These are phyloP conservation scores for Crenuchus spilurus DNA, from an alignment of 2,797 vertebrate genomes.

Conservation along the genomic window DNA sequence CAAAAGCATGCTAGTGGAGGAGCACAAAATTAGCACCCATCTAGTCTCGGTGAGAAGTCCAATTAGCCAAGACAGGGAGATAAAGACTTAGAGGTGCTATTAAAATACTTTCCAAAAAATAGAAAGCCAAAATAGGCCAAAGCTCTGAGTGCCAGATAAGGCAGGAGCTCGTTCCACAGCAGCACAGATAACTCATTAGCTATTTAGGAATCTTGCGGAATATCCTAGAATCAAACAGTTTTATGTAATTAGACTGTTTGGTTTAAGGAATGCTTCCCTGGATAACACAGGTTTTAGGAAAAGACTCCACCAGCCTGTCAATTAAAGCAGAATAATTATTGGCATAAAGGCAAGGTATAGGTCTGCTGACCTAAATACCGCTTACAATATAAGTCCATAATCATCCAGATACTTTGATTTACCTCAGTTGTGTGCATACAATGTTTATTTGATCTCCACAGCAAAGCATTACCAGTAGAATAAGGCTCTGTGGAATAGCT, in stretches of 20 bases:
- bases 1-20: slow-evolving; percentile 46
- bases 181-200: not conserved
- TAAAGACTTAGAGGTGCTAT: slow-evolving; percentile 17
- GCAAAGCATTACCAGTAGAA: too few species aligned
- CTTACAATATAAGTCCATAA: not conserved
- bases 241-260: not conserved
- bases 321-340: not conserved
- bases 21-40: slow-evolving; percentile 50
- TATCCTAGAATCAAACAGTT: not conserved
- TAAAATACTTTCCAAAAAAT: slow-evolving; percentile 20
- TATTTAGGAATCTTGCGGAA: not conserved
- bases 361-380: not conserved
- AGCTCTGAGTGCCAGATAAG: not conserved
- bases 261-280: not conserved
- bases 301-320: not conserved
- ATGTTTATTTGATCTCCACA: too few species aligned
- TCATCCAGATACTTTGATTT: too few species aligned
- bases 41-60: slow-evolving; percentile 43
- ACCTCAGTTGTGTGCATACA: too few species aligned
- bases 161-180: not conserved
- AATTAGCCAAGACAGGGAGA: slow-evolving; percentile 41
- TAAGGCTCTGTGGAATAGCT: too few species aligned
- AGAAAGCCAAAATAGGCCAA: slow-evolving; percentile 1
- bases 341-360: not conserved
- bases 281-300: not conserved